A percentile compares a stretch with the other conserved stretches of the same genome.
Evolutionary conservation across 1,140 invertebrate genomes (phyloP).

Genomic region (Drosophila watanabei): DNA sequence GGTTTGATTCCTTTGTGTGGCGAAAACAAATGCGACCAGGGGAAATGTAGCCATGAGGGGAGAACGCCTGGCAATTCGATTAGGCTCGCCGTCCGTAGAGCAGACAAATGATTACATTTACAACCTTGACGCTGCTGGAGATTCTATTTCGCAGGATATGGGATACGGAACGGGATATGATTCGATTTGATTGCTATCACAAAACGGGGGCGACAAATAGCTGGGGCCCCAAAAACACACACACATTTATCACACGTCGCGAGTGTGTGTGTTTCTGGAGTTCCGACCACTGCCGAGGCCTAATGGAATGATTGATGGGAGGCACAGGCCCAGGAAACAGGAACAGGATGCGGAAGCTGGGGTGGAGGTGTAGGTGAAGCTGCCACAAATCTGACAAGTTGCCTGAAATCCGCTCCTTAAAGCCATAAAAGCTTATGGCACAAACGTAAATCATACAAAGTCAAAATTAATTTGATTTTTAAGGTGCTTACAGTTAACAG

Average conservation of each 20-base stretch:
- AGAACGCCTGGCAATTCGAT: slow-evolving; percentile 25
- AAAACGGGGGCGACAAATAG: slow-evolving; percentile 74
- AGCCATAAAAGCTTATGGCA: not conserved
- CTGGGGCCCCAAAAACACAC: slow-evolving; percentile 29
- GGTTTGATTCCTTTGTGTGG: slow-evolving; percentile 45
- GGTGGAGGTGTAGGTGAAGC: not conserved
- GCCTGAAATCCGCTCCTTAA: slow-evolving; percentile 45
- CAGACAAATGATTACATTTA: slow-evolving; percentile 61
- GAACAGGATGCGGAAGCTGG: not conserved
- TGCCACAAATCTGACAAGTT: slow-evolving; percentile 45
- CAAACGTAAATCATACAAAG: not conserved
- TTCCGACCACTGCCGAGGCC: slow-evolving; percentile 2
- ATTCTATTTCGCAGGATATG: slow-evolving; percentile 60
- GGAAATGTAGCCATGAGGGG: not conserved
- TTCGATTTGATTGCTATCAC: slow-evolving; percentile 79
- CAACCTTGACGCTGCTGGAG: slow-evolving; percentile 40
- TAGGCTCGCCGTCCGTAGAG: slow-evolving; percentile 26
- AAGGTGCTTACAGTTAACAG: not conserved
- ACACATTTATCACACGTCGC: slow-evolving; percentile 28
- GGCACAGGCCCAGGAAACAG: not conserved
- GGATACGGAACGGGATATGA: slow-evolving; percentile 66
- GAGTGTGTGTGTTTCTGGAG: slow-evolving; percentile 14
- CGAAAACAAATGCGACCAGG: slow-evolving; percentile 36
- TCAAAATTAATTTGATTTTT: not conserved
- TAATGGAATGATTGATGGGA: slow-evolving; percentile 56